A percentile compares a stretch with the other conserved stretches of the same genome.
Conservation (phyloP, 1,140 invertebrate species). For the Drosophila asahinai region DNA sequence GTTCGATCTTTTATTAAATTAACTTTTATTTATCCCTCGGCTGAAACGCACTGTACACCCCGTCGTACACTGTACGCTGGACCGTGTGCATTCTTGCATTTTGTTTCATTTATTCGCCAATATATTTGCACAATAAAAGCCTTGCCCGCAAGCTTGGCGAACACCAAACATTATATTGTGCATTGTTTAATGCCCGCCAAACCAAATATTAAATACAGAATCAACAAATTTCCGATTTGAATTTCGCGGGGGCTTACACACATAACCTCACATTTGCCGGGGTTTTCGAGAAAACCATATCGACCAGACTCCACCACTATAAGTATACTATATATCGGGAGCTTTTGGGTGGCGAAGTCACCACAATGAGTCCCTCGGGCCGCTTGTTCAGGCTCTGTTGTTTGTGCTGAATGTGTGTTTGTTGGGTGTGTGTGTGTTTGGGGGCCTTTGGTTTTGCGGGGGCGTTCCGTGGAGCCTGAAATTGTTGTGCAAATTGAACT, state of each 20-base stretch:
- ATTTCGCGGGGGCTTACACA: slow-evolving; percentile 12
- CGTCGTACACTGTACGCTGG: no score
- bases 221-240: slow-evolving; percentile 45
- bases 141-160: slow-evolving; percentile 13
- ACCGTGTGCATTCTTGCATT: slow-evolving; percentile 1
- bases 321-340: background rate
- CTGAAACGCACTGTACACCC: no score
- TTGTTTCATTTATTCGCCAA: slow-evolving; percentile 32
- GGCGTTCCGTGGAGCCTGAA: slow-evolving; percentile 42
- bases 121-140: slow-evolving; percentile 30
- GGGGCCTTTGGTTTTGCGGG: slow-evolving; percentile 41
- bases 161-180: slow-evolving; percentile 31
- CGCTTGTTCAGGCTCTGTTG: slow-evolving; percentile 19
- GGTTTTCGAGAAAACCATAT: slow-evolving; percentile 6
- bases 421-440: background rate
- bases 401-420: slow-evolving; percentile 8
- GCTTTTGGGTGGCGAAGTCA: slow-evolving; percentile 7
- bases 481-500: slow-evolving; percentile 37
- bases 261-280: slow-evolving; percentile 29
- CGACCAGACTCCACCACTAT: background rate
- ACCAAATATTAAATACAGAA: slow-evolving; percentile 54
- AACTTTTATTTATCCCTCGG: no score
- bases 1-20: no score
- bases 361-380: slow-evolving; percentile 44
- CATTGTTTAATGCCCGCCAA: slow-evolving; percentile 33